phyloP scores from a whole-genome alignment of 2,888 invertebrate genomes.

The Trichopria drosophilae region DNA sequence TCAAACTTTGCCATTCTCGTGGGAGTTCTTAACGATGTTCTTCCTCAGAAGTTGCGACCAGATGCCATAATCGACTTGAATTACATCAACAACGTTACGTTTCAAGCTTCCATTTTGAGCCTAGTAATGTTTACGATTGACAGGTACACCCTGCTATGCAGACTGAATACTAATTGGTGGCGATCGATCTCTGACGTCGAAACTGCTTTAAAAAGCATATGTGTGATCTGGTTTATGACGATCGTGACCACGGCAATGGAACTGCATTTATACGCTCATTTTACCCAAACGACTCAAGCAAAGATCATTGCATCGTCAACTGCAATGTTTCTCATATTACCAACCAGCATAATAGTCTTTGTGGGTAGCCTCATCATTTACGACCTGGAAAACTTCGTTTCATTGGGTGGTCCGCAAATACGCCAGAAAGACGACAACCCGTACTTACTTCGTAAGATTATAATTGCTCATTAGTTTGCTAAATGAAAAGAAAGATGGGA shows the following conservation, averaged over 20 bases:
- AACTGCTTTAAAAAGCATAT: conserved; percentile 39
- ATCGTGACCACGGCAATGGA: conserved; percentile 43
- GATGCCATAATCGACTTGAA: conserved; percentile 41
- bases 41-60: conserved; percentile 37
- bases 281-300: too few relatives aligned
- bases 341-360: conserved; percentile 38
- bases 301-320: conserved; percentile 45
- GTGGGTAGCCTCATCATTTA: conserved; percentile 37
- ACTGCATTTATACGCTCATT: conserved; percentile 42
- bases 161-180: conserved; percentile 26
- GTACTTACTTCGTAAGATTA: conserved; percentile 36
- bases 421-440: conserved; percentile 34
- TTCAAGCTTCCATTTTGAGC: conserved; percentile 44
- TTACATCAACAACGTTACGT: conserved; percentile 44
- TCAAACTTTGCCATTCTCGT: conserved; percentile 45
- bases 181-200: conserved; percentile 25
- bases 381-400: conserved; percentile 25
- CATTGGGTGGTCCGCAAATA: conserved; percentile 12
- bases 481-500: conserved; percentile 1
- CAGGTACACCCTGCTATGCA: conserved; percentile 40
- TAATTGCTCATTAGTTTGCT: conserved; percentile 3
- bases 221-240: conserved; percentile 42
- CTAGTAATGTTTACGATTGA: conserved; percentile 43
- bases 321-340: conserved; percentile 40
- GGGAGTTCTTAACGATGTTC: conserved; percentile 40